phyloP scores from a whole-genome alignment of 1,140 invertebrate species.

The Theocolax elegans region DNA sequence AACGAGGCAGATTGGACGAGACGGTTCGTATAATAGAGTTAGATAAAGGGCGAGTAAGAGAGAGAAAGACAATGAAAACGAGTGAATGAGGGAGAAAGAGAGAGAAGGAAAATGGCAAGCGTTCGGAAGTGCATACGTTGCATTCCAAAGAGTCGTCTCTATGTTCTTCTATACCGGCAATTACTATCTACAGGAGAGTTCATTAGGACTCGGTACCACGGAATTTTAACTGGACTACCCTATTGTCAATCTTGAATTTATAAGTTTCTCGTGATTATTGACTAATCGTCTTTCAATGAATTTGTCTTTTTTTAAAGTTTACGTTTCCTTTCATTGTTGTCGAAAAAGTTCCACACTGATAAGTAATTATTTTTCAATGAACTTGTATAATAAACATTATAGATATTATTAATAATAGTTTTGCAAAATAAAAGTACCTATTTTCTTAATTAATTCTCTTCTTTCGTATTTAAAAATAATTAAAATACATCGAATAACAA shows the following conservation, averaged over 20 bases:
- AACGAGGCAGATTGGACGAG: too few species aligned
- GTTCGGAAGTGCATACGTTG: constrained; percentile 17
- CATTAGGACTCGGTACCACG: constrained; percentile 2
- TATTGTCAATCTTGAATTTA: not conserved
- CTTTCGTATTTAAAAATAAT: too few species aligned
- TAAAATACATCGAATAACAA: too few species aligned
- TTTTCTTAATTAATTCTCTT: too few species aligned
- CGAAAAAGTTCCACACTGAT: too few species aligned
- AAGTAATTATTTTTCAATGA: too few species aligned
- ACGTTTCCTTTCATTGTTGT: too few species aligned
- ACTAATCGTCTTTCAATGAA: not conserved
- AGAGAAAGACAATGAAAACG: not conserved
- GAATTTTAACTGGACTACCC: constrained; percentile 11
- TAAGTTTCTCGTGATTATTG: not conserved
- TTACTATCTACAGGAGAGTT: not conserved
- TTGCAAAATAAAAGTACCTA: too few species aligned
- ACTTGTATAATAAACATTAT: too few species aligned
- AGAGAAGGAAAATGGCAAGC: not conserved
- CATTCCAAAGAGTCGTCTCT: not conserved
- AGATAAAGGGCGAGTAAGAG: not conserved
- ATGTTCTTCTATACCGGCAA: not conserved
- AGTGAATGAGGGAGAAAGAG: not conserved
- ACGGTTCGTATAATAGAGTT: not conserved
- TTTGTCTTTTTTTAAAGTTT: too few species aligned
- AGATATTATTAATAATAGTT: too few species aligned